Percentiles rank a stretch among this genome's conserved stretches.
These are phyloP conservation scores for Polyploca ridens DNA, from an alignment of 2,888 invertebrate species.

Conservation along the genomic window DNA sequence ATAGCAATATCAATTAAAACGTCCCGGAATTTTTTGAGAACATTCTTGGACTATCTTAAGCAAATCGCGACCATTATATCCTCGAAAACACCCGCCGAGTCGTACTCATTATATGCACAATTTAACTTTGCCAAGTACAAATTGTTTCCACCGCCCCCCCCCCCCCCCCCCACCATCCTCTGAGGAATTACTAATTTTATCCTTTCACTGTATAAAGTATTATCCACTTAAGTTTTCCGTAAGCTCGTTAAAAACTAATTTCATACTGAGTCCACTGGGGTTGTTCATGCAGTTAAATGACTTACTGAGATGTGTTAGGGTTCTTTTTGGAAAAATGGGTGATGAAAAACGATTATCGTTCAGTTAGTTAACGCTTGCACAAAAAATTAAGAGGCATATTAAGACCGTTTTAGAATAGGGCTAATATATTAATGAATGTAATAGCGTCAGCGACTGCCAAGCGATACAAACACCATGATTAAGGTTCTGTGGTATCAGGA, in stretches of 20 bases:
- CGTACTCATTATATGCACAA: neutral
- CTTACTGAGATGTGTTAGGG: neutral
- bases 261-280: neutral
- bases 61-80: neutral
- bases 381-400: neutral
- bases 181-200: neutral
- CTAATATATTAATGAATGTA: too few species aligned
- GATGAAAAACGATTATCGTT: neutral
- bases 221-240: neutral
- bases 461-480: too few species aligned
- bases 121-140: slow-evolving; percentile 1
- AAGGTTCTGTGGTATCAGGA: too few species aligned
- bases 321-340: neutral
- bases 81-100: neutral
- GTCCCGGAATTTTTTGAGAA: neutral
- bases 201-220: neutral
- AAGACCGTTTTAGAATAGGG: too few species aligned
- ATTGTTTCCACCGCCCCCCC: neutral
- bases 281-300: neutral
- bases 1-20: neutral
- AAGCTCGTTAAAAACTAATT: neutral
- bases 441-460: too few species aligned
- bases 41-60: neutral
- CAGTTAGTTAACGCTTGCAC: too few species aligned
- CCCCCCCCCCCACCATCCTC: neutral